Evolutionary conservation across 2,797 vertebrate genomes (phyloP).

Genomic region (Sebastes cheni): DNA sequence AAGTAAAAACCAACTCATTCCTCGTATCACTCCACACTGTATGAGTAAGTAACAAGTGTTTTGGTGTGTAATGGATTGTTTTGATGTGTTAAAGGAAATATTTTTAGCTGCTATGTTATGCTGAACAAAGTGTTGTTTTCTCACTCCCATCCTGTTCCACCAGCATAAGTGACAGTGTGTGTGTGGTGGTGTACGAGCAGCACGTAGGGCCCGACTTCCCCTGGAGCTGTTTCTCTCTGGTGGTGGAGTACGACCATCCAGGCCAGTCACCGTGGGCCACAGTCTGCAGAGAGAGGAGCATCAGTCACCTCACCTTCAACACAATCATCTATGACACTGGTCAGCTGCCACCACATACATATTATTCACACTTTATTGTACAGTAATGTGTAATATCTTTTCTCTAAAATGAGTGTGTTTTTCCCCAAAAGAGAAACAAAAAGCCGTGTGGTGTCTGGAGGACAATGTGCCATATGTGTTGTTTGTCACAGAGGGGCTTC

Average conservation of each 20-base stretch:
- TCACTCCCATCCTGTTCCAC: conserved; percentile 25
- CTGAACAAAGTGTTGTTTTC: conserved; percentile 7
- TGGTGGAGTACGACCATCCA: conserved; percentile 89
- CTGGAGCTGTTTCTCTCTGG: conserved; percentile 88
- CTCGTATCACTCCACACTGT: neutral
- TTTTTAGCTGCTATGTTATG: neutral
- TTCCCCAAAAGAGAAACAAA: conserved; percentile 6
- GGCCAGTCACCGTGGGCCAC: conserved; percentile 85
- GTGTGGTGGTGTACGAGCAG: conserved; percentile 83
- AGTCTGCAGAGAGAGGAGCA: conserved; percentile 82
- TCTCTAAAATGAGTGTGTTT: neutral
- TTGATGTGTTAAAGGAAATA: conserved; percentile 7
- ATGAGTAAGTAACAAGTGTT: neutral
- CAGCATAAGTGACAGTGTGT: conserved; percentile 80
- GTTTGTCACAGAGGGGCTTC: conserved; percentile 89
- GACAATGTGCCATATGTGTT: conserved; percentile 87
- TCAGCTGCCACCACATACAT: conserved; percentile 36
- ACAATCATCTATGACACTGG: conserved; percentile 75
- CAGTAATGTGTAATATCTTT: neutral
- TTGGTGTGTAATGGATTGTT: neutral
- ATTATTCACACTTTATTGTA: neutral
- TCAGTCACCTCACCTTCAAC: conserved; percentile 85
- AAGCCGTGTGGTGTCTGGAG: conserved; percentile 73
- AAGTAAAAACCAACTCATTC: neutral
- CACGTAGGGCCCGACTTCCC: conserved; percentile 90